phyloP scores from a whole-genome alignment of 2,113 vertebrate genomes.

The Grammomys surdaster region DNA sequence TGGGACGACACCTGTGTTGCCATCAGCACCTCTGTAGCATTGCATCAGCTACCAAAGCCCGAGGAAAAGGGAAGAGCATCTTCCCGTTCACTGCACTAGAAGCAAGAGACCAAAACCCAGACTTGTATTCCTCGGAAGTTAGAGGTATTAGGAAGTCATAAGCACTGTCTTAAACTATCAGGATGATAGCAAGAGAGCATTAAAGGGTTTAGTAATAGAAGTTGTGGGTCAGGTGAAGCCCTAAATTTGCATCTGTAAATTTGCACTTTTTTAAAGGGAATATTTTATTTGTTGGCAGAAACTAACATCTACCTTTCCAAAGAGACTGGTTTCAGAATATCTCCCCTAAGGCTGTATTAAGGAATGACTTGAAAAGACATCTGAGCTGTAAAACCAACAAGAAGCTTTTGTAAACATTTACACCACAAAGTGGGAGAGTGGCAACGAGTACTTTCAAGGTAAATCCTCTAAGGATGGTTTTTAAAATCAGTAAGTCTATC shows the following conservation, averaged over 20 bases:
- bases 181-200: neutral
- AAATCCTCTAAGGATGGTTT: neutral
- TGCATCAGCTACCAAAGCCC: neutral
- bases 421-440: neutral
- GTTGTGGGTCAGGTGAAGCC: neutral
- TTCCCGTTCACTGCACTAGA: neutral
- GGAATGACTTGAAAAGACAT: neutral
- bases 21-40: neutral
- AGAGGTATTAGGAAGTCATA: neutral
- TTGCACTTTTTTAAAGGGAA: neutral
- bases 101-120: neutral
- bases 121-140: neutral
- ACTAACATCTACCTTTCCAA: neutral
- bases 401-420: neutral
- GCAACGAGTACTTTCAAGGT: neutral
- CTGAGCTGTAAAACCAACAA: neutral
- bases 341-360: neutral
- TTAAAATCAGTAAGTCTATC: neutral
- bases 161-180: neutral
- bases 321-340: neutral
- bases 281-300: neutral
- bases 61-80: neutral
- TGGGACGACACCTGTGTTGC: neutral
- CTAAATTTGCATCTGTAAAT: neutral
- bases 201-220: neutral